These are phyloP conservation scores for Drosophila nigrodunni DNA, from an alignment of 1,140 invertebrate species.

Conservation along the genomic window DNA sequence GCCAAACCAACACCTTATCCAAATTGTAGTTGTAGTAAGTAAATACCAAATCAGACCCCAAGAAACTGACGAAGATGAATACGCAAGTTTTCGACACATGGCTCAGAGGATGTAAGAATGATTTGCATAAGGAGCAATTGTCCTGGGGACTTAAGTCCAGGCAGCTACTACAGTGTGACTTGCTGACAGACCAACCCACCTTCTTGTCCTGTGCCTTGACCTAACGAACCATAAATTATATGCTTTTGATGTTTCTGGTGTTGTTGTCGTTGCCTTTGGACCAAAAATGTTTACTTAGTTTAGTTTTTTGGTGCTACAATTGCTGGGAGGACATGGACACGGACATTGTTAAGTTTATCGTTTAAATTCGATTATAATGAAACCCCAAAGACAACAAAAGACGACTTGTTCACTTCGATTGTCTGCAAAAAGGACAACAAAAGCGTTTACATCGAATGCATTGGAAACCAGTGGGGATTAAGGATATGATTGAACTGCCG, in stretches of 20 bases:
- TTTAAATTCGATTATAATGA: slow-evolving; percentile 77
- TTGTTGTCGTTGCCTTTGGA: slow-evolving; percentile 12
- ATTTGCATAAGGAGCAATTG: slow-evolving; percentile 67
- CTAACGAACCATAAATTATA: slow-evolving; percentile 83
- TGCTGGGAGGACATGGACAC: slow-evolving; percentile 39
- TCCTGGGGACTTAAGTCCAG: slow-evolving; percentile 14
- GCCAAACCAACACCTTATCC: slow-evolving; percentile 69
- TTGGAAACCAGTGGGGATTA: slow-evolving; percentile 50
- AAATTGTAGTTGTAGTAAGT: slow-evolving; percentile 28
- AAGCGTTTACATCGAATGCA: slow-evolving; percentile 4
- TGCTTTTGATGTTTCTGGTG: slow-evolving; percentile 73
- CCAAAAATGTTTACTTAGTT: slow-evolving; percentile 75
- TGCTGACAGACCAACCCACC: slow-evolving; percentile 45
- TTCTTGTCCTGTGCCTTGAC: slow-evolving; percentile 58
- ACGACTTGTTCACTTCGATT: slow-evolving; percentile 32
- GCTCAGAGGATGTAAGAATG: slow-evolving; percentile 8
- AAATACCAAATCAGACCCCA: slow-evolving; percentile 39
- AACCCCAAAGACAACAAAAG: slow-evolving; percentile 67
- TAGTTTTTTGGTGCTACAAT: slow-evolving; percentile 39
- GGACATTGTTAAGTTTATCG: slow-evolving; percentile 73
- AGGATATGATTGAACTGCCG: slow-evolving; percentile 70
- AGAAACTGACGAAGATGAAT: slow-evolving; percentile 78
- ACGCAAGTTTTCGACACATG: slow-evolving; percentile 60
- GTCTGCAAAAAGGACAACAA: slow-evolving; percentile 34
- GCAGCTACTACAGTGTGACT: slow-evolving; percentile 37